Evolutionary conservation across 2,113 vertebrate genomes (phyloP), one percentile per base, ranked within the genome.

Genomic region (Leptosomus discolor): DNA sequence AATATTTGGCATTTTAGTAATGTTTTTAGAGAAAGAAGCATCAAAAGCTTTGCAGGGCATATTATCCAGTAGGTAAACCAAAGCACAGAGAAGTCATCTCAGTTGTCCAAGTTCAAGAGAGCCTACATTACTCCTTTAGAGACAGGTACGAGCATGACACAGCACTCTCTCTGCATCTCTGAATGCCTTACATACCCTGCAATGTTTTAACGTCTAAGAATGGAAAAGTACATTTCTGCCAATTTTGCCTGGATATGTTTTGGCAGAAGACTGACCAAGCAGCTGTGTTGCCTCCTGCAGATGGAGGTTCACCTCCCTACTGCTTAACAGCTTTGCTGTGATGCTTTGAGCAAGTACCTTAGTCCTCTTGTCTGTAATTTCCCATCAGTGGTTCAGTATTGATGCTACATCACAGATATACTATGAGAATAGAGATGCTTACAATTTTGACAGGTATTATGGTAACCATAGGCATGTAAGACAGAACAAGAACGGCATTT

Each of bases 371-470:
- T 37, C 54, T 68, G n/a, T 53, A 41, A 16, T 50, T 74, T 70
- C 36, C 26, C 5, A 15, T 58, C 45, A 85, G 12, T 1, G 0
- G 36, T 8, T 58, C 51, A 22, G 12, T 74, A 41, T 0, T 37
- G 24, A 26, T 88, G 41, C 34, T n/a, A 4, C 20, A 21, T 57
- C 78, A 73, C 63, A 63, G 48, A 16, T 34, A 39, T 2, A 19
- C 46, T 30, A 6, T 48, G 13, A 56, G 18, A 56, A 64, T 80
- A 48, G 92, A 86, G 41, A 15, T 22, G 37, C 8, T 36, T 39
- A 15, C 1, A 81, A 57, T 41, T 57, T 16, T 46, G 5, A 10
- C 15, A 71, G 17, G 1, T 82, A 2, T 69, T 63, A 23, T n/a
- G 12, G 8, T 58, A 65, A 39, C 39, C 64, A 12, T 5, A 43